phyloP scores from a whole-genome alignment of 1,140 invertebrate species.

The Globodera ellingtonae region DNA sequence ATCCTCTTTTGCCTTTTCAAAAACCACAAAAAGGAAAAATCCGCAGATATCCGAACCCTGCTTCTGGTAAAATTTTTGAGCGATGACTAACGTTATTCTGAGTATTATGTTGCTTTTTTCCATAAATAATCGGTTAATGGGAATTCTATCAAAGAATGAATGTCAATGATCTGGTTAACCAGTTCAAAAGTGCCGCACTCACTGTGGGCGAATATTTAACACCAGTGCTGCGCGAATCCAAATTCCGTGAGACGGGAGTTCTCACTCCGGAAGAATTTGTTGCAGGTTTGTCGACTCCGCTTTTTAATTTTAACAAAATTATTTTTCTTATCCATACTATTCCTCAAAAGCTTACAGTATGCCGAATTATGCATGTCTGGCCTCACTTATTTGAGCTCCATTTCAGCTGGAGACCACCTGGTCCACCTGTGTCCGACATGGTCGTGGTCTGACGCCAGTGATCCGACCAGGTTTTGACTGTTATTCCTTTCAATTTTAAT shows the following conservation, averaged over 20 bases:
- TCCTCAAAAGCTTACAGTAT: too few relatives aligned
- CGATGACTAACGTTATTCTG: too few relatives aligned
- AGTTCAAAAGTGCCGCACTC: conserved; percentile 39
- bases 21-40: too few relatives aligned
- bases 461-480: conserved; percentile 73
- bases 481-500: conserved; percentile 1
- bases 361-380: too few relatives aligned
- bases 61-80: too few relatives aligned
- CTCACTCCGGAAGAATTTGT: conserved; percentile 77
- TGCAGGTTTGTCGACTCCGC: conserved; percentile 12
- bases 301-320: too few relatives aligned
- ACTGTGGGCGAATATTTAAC: conserved; percentile 89
- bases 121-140: neutral
- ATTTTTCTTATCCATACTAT: too few relatives aligned
- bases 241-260: conserved; percentile 96
- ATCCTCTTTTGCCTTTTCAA: too few relatives aligned
- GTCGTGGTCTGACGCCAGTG: conserved; percentile 88
- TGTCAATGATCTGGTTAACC: conserved; percentile 45
- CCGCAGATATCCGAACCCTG: too few relatives aligned
- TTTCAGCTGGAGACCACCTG: conserved; percentile 88
- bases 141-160: conserved; percentile 28
- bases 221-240: conserved; percentile 94
- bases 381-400: conserved; percentile 75
- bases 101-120: too few relatives aligned
- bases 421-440: conserved; percentile 99